phyloP scores from a whole-genome alignment of 37 sponge, comb jelly and placozoan species.

The Spongilla lacustris region DNA sequence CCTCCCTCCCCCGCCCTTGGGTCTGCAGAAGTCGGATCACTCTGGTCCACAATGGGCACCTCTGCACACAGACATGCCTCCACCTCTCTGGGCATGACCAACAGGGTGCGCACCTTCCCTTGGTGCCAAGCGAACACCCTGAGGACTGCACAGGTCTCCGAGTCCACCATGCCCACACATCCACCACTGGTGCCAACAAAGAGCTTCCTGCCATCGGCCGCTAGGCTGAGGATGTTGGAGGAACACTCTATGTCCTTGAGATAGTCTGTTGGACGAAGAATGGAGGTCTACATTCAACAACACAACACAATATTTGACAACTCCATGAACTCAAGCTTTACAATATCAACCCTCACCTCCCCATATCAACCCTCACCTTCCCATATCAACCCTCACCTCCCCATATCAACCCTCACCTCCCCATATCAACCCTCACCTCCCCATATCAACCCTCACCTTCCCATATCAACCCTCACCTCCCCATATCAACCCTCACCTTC shows the following conservation, averaged over 20 bases:
- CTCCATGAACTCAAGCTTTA: not conserved
- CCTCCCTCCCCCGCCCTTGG: too few relatives aligned
- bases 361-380: too few relatives aligned
- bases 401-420: too few relatives aligned
- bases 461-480: too few relatives aligned
- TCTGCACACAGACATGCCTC: constrained; percentile 43
- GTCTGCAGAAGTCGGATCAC: too few relatives aligned
- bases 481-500: too few relatives aligned
- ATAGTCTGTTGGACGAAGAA: not conserved
- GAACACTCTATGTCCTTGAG: not conserved
- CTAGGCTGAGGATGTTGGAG: constrained; percentile 23
- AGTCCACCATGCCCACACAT: constrained; percentile 11
- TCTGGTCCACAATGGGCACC: constrained; percentile 6
- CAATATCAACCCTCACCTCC: not conserved
- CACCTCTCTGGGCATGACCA: constrained; percentile 19
- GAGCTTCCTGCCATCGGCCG: constrained; percentile 2
- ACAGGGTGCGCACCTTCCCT: constrained; percentile 30
- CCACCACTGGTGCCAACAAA: constrained; percentile 13
- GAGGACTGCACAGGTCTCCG: not conserved
- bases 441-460: too few relatives aligned
- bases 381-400: not conserved
- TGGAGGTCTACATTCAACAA: not conserved
- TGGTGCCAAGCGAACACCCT: constrained; percentile 1
- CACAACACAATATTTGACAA: too few relatives aligned
- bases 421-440: too few relatives aligned